Percentiles rank a stretch among this genome's conserved stretches.
These are phyloP conservation scores for Chironomus tentans DNA, from an alignment of 2,888 invertebrate genomes.

Conservation along the genomic window DNA sequence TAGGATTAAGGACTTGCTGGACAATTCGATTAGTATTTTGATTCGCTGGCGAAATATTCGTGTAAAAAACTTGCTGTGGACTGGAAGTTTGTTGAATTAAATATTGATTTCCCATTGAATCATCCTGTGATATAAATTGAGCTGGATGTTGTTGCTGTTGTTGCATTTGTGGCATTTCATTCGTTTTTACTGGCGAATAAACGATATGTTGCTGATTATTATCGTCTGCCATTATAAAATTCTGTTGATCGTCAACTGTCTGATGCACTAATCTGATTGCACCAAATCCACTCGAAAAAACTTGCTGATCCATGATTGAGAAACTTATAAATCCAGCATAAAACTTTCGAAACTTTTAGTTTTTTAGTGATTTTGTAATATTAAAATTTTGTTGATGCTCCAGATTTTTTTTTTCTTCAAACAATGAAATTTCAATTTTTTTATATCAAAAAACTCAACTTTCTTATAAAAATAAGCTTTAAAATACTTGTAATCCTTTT, in stretches of 20 bases:
- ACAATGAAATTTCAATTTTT: too few species aligned
- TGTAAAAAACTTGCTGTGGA: conserved; percentile 15
- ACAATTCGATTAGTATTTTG: neutral
- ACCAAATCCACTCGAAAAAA: neutral
- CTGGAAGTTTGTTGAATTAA: conserved; percentile 1
- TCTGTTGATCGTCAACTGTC: neutral
- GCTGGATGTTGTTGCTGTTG: conserved; percentile 28
- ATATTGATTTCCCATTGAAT: conserved; percentile 14
- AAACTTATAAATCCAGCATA: too few species aligned
- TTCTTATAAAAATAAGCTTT: too few species aligned
- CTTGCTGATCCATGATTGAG: conserved; percentile 13
- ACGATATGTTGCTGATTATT: neutral
- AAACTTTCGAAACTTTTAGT: too few species aligned
- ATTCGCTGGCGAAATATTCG: neutral
- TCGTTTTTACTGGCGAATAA: conserved; percentile 2
- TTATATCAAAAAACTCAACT: too few species aligned
- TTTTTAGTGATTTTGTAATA: too few species aligned
- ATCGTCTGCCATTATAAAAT: conserved; percentile 8
- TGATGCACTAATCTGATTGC: neutral
- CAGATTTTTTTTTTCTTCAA: too few species aligned
- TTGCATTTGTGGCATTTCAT: conserved; percentile 30
- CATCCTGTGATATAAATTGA: conserved; percentile 25
- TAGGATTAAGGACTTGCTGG: neutral
- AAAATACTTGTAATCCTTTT: too few species aligned
- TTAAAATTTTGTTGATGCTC: too few species aligned